Evolutionary conservation across 2,797 vertebrate species (phyloP), one percentile per base, ranked within the genome.

Genomic region (Thalassophryne amazonica): DNA sequence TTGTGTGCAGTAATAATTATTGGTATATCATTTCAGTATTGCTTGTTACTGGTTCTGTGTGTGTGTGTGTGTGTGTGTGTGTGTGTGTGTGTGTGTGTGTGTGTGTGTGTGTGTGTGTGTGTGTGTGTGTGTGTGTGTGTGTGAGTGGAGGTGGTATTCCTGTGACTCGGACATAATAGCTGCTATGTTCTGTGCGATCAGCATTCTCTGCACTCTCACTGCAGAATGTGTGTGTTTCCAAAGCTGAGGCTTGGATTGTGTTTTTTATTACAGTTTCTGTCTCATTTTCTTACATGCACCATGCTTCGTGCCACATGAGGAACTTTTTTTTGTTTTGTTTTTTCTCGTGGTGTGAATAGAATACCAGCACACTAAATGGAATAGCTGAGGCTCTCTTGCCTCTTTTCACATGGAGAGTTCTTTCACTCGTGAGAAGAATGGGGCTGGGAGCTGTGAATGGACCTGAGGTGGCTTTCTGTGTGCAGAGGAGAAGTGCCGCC

Each of bases 381-480:
- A 55, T 22, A 36, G 70, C 73, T 49, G 65, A 61, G 67, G 66
- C 60, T 63, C 52, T 50, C 42, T 65, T 63, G 63, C 57, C 69
- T 74, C 63, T 67, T 73, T 79, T 76, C 61, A 67, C 30, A 49
- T 24, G 17, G 52, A 34, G 46, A 24, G 43, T 19, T 59, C 69
- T 75, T 80, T 76, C 66, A 62, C 50, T 36, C n/a, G 18, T 39
- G 68, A 61, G 75, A 80, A 80, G 73, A 84, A 87, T 81, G 62
- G 80, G 78, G 43, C 58, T 13, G 33, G 21, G 66, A 61, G 75
- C 69, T 60, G 58, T 87, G 82, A 87, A 88, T 80, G 75, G 75
- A 57, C 46, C 59, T 1, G 36, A 48, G 66, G 62, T 47, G 65
- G 73, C 64, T 80, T 56, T 83, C 69, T 78, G 59, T 76, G 69